Percentiles rank a stretch among this genome's conserved stretches.
Conservation (phyloP, 2,888 invertebrate genomes). For the Eulithis prunata region DNA sequence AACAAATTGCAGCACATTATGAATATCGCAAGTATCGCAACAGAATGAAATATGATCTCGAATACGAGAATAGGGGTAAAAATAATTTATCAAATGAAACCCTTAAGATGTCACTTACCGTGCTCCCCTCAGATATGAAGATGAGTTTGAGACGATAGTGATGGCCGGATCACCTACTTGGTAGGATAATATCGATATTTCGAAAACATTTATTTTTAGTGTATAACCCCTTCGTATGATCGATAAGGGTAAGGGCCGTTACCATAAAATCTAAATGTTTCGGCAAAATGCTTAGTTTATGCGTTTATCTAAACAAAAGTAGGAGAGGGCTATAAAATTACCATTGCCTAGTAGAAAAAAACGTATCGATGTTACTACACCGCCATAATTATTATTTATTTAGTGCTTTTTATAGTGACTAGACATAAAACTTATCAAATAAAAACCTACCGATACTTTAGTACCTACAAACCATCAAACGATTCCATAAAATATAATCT, state of each 20-base stretch:
- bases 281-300: slow-evolving; percentile 30
- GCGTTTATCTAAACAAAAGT: slow-evolving; percentile 27
- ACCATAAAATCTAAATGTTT: slow-evolving; percentile 31
- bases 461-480: slow-evolving; percentile 12
- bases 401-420: neutral
- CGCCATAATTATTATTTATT: neutral
- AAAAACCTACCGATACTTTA: slow-evolving; percentile 18
- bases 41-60: slow-evolving; percentile 33
- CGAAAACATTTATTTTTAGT: slow-evolving; percentile 33
- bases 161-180: slow-evolving; percentile 19
- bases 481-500: slow-evolving; percentile 18
- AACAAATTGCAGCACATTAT: slow-evolving; percentile 21
- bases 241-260: slow-evolving; percentile 26
- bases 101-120: slow-evolving; percentile 43
- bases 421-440: neutral
- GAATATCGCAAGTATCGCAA: slow-evolving; percentile 22
- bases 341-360: slow-evolving; percentile 14
- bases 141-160: slow-evolving; percentile 36
- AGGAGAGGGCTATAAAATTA: slow-evolving; percentile 18
- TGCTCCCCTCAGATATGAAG: slow-evolving; percentile 41
- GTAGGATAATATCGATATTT: slow-evolving; percentile 31
- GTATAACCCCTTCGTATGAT: slow-evolving; percentile 27
- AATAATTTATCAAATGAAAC: slow-evolving; percentile 44
- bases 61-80: slow-evolving; percentile 34
- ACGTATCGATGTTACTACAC: slow-evolving; percentile 4